Conservation (phyloP, 2,888 invertebrate genomes). For the Acanthosepion lycidas region DNA sequence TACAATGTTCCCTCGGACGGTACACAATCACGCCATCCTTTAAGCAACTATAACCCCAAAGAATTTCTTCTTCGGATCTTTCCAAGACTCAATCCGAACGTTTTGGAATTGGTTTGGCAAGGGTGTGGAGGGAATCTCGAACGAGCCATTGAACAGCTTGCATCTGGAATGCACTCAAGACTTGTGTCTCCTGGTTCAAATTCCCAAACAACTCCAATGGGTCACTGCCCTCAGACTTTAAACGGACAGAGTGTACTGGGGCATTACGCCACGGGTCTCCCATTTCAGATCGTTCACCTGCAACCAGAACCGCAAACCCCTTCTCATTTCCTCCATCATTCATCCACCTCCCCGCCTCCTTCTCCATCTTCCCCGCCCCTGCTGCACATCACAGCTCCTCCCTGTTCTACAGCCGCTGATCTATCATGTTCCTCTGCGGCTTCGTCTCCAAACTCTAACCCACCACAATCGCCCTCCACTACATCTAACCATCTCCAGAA, state of each 20-base stretch:
- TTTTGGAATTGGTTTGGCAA: constrained; percentile 67
- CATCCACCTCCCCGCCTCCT: neutral
- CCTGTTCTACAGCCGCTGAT: neutral
- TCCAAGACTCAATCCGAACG: constrained; percentile 63
- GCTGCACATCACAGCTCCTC: neutral
- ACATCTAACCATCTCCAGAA: neutral
- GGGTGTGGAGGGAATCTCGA: constrained; percentile 66
- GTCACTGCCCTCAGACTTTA: constrained; percentile 48
- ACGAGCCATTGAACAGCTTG: constrained; percentile 63
- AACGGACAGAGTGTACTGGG: constrained; percentile 42
- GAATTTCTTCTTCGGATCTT: constrained; percentile 65
- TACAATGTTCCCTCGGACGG: neutral
- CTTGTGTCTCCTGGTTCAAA: constrained; percentile 38
- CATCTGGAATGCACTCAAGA: constrained; percentile 52
- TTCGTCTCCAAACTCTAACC: neutral
- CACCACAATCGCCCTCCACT: neutral
- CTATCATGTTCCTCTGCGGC: neutral
- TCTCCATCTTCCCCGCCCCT: neutral
- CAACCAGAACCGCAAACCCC: neutral
- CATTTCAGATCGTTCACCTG: constrained; percentile 48
- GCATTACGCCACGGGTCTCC: constrained; percentile 41
- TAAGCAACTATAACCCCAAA: constrained; percentile 56
- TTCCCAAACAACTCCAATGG: constrained; percentile 13
- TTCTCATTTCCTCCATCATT: neutral
- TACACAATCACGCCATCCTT: constrained; percentile 25